Percentiles rank a stretch among this genome's conserved stretches.
phyloP scores from a whole-genome alignment of 1,140 invertebrate species.

The Mercenaria mercenaria region DNA sequence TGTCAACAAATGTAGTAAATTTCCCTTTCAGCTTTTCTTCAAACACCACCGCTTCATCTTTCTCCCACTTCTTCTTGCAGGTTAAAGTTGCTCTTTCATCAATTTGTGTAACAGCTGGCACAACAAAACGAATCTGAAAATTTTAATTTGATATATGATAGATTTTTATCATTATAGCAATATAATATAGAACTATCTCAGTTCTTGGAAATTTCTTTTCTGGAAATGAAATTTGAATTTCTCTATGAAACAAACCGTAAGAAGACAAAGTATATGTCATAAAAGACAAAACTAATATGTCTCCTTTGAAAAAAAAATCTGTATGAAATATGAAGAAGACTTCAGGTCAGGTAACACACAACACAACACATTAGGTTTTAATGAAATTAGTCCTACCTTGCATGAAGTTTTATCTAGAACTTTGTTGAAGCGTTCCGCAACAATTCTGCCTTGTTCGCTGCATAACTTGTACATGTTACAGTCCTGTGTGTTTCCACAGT shows the following conservation, averaged over 20 bases:
- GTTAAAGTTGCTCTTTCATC: neutral
- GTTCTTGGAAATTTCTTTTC: too few species aligned
- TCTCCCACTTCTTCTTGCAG: neutral
- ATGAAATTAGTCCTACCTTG: too few species aligned
- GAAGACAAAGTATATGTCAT: too few species aligned
- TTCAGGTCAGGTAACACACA: too few species aligned
- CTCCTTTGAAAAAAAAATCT: too few species aligned
- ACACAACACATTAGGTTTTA: too few species aligned
- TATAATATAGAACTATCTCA: neutral
- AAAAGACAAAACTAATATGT: too few species aligned
- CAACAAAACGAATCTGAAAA: neutral
- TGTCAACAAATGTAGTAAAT: neutral
- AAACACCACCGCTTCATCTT: neutral
- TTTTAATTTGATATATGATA: neutral
- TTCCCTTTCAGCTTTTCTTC: neutral
- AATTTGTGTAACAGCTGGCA: neutral
- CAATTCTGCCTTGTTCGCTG: neutral
- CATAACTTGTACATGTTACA: neutral
- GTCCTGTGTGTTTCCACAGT: neutral
- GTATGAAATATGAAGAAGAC: too few species aligned
- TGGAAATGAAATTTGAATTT: too few species aligned
- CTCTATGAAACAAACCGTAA: too few species aligned
- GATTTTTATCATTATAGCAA: too few species aligned
- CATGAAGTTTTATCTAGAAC: neutral
- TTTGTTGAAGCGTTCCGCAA: neutral